phyloP scores from a whole-genome alignment of 2,113 vertebrate species.

The Chrysochloris asiatica region DNA sequence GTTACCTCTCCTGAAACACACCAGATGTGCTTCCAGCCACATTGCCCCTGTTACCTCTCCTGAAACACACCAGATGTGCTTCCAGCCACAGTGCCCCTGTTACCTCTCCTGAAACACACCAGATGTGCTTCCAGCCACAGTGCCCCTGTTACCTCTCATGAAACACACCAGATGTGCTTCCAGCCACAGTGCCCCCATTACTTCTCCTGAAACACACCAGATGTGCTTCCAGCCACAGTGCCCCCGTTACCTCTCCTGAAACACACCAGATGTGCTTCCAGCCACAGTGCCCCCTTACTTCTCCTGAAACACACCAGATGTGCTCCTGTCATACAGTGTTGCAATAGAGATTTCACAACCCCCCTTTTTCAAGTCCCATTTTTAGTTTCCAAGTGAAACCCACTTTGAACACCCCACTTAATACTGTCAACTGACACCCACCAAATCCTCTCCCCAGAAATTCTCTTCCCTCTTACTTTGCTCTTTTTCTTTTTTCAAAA shows the following conservation, averaged over 20 bases:
- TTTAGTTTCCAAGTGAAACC: neutral
- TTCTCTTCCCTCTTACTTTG: neutral
- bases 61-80: neutral
- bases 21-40: neutral
- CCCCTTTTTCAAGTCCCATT: neutral
- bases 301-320: neutral
- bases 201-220: no score
- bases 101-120: neutral
- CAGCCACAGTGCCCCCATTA: no score
- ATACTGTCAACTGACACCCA: neutral
- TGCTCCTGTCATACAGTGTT: neutral
- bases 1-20: neutral
- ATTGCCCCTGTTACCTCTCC: neutral
- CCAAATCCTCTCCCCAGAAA: rapidly evolving
- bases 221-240: no score
- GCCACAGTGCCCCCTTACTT: neutral
- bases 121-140: neutral
- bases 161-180: neutral
- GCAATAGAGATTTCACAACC: neutral
- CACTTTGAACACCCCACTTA: neutral
- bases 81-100: neutral
- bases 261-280: no score
- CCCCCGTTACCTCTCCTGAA: no score
- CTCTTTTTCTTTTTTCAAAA: neutral
- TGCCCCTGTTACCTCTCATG: neutral